These are phyloP conservation scores for Callospermophilus lateralis DNA, from an alignment of 2,113 vertebrate genomes.

Conservation along the genomic window DNA sequence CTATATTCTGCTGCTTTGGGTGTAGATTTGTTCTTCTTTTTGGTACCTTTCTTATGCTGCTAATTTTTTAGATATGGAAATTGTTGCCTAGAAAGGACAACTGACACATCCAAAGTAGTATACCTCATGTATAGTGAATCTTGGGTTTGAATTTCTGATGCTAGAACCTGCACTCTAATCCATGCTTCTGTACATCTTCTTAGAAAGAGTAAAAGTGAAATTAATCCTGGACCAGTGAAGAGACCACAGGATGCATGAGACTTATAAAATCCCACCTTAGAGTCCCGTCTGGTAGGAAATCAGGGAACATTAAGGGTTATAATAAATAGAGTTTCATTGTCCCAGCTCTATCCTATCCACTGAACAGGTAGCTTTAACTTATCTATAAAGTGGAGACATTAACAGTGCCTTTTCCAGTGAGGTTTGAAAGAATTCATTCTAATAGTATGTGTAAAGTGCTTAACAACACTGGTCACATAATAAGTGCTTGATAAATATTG, in stretches of 20 bases:
- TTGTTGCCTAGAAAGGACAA: neutral
- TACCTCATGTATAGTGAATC: neutral
- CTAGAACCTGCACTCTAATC: neutral
- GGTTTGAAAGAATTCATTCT: neutral
- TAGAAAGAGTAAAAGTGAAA: neutral
- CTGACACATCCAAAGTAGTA: neutral
- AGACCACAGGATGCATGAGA: neutral
- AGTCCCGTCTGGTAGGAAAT: neutral
- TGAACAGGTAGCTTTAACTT: neutral
- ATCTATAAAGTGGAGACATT: neutral
- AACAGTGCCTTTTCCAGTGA: neutral
- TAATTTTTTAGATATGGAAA: neutral
- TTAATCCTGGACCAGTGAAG: neutral
- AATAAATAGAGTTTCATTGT: neutral
- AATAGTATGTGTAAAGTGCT: neutral
- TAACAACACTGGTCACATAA: neutral
- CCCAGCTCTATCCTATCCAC: neutral
- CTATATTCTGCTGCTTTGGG: too few relatives aligned
- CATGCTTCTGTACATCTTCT: neutral
- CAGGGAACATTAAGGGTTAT: neutral
- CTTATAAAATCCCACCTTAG: neutral
- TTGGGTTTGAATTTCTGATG: neutral
- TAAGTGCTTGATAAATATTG: neutral
- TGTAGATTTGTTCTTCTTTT: too few relatives aligned
- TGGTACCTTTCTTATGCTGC: neutral